phyloP scores from a whole-genome alignment of 2,888 invertebrate genomes.

The Lampropteryx suffumata region DNA sequence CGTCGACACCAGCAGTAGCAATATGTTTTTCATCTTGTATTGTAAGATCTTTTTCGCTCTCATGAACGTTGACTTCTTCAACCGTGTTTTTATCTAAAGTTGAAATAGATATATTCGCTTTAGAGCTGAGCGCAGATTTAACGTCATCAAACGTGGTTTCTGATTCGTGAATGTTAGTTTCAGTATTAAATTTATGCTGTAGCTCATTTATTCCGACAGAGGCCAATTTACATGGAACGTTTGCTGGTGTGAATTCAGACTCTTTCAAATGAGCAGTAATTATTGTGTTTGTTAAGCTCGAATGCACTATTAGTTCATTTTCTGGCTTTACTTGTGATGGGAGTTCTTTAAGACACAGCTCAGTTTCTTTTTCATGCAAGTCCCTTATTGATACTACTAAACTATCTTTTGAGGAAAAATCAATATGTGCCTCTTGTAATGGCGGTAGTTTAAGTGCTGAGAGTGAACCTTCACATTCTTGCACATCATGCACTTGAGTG shows the following conservation, averaged over 20 bases:
- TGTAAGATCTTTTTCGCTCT: constrained; percentile 84
- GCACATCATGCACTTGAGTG: constrained; percentile 85
- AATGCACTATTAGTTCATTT: constrained; percentile 64
- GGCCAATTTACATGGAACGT: constrained; percentile 79
- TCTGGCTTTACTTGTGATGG: constrained; percentile 58
- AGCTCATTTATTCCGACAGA: constrained; percentile 84
- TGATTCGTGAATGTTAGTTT: constrained; percentile 84
- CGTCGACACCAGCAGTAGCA: constrained; percentile 81
- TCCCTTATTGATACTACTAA: constrained; percentile 80
- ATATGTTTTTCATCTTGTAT: constrained; percentile 74
- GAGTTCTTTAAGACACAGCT: constrained; percentile 62
- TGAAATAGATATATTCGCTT: constrained; percentile 75
- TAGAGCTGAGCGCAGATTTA: constrained; percentile 63
- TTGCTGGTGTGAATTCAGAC: constrained; percentile 75
- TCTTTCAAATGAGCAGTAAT: constrained; percentile 87
- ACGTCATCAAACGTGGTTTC: constrained; percentile 77
- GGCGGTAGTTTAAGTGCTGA: constrained; percentile 83
- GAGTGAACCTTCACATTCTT: constrained; percentile 87
- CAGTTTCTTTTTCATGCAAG: constrained; percentile 86
- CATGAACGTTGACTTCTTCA: constrained; percentile 84
- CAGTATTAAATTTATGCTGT: constrained; percentile 82
- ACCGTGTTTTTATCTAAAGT: constrained; percentile 83
- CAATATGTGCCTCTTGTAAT: constrained; percentile 83
- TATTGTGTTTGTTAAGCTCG: constrained; percentile 83
- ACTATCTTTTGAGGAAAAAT: constrained; percentile 84